Percentiles rank a stretch among this genome's conserved stretches.
Conservation (phyloP, 53 echinoderm and acorn worm genomes). For the Zoroaster sp. region DNA sequence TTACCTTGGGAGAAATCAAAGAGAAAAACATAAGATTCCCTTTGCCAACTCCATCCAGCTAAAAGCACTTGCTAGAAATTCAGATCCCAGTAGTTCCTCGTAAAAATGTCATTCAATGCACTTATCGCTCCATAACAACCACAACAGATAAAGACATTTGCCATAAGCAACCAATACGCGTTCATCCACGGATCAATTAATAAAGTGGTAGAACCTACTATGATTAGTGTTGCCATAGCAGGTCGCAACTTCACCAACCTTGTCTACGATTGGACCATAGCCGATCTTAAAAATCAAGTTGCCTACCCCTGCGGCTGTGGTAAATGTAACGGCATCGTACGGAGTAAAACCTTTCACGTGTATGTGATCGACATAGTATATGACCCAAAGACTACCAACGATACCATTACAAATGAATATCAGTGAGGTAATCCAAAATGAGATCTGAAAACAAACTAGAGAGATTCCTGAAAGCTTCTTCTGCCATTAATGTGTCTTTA, state of each 20-base stretch:
- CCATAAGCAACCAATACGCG: not conserved
- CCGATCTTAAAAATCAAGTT: not conserved
- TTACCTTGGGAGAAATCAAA: not conserved
- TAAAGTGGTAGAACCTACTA: not conserved
- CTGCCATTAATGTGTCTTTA: not conserved
- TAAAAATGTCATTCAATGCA: not conserved
- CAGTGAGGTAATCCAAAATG: not conserved
- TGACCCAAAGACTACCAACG: not conserved
- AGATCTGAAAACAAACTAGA: not conserved
- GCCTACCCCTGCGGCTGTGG: not conserved
- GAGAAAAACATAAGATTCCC: not conserved
- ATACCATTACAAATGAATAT: not conserved
- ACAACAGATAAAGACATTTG: not conserved
- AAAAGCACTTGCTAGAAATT: not conserved
- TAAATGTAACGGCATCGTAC: constrained; percentile 9
- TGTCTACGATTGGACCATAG: not conserved
- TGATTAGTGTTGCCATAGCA: not conserved
- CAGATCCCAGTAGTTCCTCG: not conserved
- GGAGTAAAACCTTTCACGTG: not conserved
- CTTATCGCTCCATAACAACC: not conserved
- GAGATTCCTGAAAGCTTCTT: not conserved
- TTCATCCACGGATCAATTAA: not conserved
- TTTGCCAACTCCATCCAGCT: not conserved
- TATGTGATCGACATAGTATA: not conserved
- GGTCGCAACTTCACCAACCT: not conserved